Evolutionary conservation across 2,888 invertebrate genomes (phyloP).

Genomic region (Microchrysa polita): DNA sequence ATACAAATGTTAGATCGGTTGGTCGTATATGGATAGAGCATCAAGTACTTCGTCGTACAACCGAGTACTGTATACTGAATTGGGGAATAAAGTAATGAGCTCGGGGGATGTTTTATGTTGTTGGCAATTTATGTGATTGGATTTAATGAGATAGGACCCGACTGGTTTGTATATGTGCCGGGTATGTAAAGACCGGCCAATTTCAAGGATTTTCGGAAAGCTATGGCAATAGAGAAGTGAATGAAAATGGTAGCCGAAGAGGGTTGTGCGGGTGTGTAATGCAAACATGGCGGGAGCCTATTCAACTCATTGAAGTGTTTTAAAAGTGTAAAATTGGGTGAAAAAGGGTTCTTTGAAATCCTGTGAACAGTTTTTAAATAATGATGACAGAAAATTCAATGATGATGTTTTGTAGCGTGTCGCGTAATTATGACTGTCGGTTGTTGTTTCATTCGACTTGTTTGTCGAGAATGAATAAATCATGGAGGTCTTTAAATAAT

Average conservation of each 20-base stretch:
- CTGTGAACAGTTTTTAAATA: constrained; percentile 35
- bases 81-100: constrained; percentile 44
- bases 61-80: constrained; percentile 28
- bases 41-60: not conserved
- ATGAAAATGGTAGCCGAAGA: no score
- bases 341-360: constrained; percentile 39
- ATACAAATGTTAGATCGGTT: not conserved
- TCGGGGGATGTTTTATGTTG: constrained; percentile 44
- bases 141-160: constrained; percentile 40
- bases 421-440: not conserved
- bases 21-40: constrained; percentile 21
- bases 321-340: constrained; percentile 31
- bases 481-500: no score
- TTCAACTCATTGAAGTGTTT: not conserved
- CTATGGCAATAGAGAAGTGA: not conserved
- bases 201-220: not conserved
- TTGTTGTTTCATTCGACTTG: not conserved
- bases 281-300: not conserved
- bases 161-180: not conserved
- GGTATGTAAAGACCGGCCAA: not conserved
- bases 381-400: constrained; percentile 37
- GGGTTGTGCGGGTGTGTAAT: not conserved
- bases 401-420: constrained; percentile 6
- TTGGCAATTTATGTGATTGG: constrained; percentile 45
- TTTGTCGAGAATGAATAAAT: not conserved